These are phyloP conservation scores for Listronotus oregonensis DNA, from an alignment of 1,140 invertebrate species.

Conservation along the genomic window DNA sequence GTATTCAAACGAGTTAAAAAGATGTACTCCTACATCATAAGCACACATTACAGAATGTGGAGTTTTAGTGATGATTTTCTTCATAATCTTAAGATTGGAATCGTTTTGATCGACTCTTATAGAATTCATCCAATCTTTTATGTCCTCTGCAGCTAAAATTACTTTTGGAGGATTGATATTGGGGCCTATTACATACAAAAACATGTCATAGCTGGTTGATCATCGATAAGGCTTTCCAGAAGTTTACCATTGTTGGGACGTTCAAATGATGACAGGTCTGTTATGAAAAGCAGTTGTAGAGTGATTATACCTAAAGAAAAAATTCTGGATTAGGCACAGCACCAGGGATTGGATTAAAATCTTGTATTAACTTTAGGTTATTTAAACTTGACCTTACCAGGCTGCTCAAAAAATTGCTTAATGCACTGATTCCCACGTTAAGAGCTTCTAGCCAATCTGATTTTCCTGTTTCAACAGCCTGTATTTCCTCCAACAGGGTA, in stretches of 20 bases:
- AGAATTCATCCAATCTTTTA: conserved; percentile 35
- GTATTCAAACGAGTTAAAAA: conserved; percentile 34
- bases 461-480: conserved; percentile 12
- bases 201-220: conserved; percentile 33
- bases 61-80: conserved; percentile 29
- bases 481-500: conserved; percentile 20
- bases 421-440: conserved; percentile 28
- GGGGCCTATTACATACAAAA: conserved; percentile 41
- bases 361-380: conserved; percentile 6
- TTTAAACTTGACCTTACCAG: conserved; percentile 9
- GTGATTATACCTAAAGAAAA: conserved; percentile 20
- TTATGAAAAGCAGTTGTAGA: conserved; percentile 35
- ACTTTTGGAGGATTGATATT: conserved; percentile 27
- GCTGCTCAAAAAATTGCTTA: conserved; percentile 21
- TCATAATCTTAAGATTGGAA: conserved; percentile 16
- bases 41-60: conserved; percentile 33
- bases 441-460: conserved; percentile 37
- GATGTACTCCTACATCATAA: conserved; percentile 33
- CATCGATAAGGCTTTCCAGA: conserved; percentile 12
- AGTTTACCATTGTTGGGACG: background rate
- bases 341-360: background rate
- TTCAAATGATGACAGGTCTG: conserved; percentile 18
- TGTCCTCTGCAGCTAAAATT: conserved; percentile 19
- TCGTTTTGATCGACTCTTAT: conserved; percentile 13
- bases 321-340: background rate